phyloP scores from a whole-genome alignment of 2,888 invertebrate species.

The Lamellibrachia satsuma region DNA sequence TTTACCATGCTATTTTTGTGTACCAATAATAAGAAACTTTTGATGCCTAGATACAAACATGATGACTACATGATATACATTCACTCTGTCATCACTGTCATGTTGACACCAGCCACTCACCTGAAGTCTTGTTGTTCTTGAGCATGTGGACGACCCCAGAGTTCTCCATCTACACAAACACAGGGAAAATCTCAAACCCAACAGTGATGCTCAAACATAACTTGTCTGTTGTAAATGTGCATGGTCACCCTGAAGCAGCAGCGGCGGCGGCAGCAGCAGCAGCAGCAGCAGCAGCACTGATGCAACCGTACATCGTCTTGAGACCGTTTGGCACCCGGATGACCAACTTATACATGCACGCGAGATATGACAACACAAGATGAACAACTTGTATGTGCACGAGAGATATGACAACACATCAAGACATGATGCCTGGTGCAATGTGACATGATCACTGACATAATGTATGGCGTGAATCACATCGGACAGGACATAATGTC shows the following conservation, averaged over 20 bases:
- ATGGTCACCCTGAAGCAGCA: background rate
- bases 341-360: conserved; percentile 97
- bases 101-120: conserved; percentile 49
- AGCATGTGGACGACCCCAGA: conserved; percentile 99
- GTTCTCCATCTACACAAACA: conserved; percentile 87
- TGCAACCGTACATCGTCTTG: conserved; percentile 94
- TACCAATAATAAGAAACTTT: too few species aligned
- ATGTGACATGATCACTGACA: too few species aligned
- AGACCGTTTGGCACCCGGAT: conserved; percentile 90
- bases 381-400: too few species aligned
- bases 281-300: too few species aligned
- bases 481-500: too few species aligned
- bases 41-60: too few species aligned
- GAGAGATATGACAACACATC: too few species aligned
- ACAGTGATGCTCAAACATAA: background rate
- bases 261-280: too few species aligned
- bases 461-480: too few species aligned
- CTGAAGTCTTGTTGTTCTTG: conserved; percentile 92
- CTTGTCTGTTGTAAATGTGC: background rate
- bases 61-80: too few species aligned
- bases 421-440: too few species aligned
- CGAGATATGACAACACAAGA: conserved; percentile 75
- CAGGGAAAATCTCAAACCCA: background rate
- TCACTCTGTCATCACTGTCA: background rate
- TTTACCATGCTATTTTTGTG: too few species aligned